These are phyloP conservation scores for Cryptus armator DNA, from an alignment of 2,888 invertebrate genomes.

Conservation along the genomic window DNA sequence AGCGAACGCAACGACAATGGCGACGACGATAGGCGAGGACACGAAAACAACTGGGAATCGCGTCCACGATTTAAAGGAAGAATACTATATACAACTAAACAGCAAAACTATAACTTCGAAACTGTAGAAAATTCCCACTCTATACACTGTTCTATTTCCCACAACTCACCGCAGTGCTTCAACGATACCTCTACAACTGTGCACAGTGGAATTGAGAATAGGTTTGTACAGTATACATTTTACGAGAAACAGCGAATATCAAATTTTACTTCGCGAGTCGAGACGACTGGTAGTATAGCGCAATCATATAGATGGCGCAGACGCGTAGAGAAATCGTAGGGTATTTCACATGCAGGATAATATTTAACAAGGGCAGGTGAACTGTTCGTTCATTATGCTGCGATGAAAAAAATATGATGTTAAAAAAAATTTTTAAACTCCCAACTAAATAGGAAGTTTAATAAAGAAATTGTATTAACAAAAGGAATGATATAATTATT, in stretches of 20 bases:
- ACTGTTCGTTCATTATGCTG: too few relatives aligned
- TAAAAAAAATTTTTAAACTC: too few relatives aligned
- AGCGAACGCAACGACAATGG: slow-evolving; percentile 14
- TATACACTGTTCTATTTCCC: slow-evolving; percentile 10
- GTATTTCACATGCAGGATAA: too few relatives aligned
- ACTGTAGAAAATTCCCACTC: not conserved
- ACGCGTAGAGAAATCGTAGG: not conserved
- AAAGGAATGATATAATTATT: too few relatives aligned
- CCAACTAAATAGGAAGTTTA: too few relatives aligned
- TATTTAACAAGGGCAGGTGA: too few relatives aligned
- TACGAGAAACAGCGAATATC: slow-evolving; percentile 42
- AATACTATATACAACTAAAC: slow-evolving; percentile 26
- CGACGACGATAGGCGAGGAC: slow-evolving; percentile 14
- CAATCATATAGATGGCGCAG: not conserved
- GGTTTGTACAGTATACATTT: slow-evolving; percentile 40
- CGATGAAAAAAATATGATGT: too few relatives aligned
- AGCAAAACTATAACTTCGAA: slow-evolving; percentile 43
- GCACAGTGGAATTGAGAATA: slow-evolving; percentile 2
- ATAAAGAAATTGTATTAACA: too few relatives aligned
- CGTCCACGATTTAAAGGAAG: slow-evolving; percentile 3
- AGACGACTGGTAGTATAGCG: not conserved
- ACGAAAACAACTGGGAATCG: not conserved
- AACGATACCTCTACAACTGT: slow-evolving; percentile 18
- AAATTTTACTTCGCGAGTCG: slow-evolving; percentile 2
- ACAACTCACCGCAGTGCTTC: not conserved